These are phyloP conservation scores for Drosophila melanocephala DNA, from an alignment of 2,888 invertebrate genomes.

Conservation along the genomic window DNA sequence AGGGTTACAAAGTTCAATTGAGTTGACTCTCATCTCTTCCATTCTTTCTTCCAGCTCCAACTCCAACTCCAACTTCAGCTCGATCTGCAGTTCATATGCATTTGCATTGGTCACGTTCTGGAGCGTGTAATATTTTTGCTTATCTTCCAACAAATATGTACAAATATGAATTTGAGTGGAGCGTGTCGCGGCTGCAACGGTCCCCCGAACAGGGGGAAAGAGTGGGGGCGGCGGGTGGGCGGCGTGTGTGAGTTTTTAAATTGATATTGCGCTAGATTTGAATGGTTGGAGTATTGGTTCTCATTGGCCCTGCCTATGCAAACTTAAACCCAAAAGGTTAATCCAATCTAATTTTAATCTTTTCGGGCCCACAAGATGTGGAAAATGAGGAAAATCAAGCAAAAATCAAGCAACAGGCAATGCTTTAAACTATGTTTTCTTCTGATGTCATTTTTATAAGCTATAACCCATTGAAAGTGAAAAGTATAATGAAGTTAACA, in stretches of 20 bases:
- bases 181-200: slow-evolving; percentile 8
- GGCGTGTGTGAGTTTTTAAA: slow-evolving; percentile 27
- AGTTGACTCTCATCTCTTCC: slow-evolving; percentile 68
- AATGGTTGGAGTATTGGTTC: neutral
- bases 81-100: slow-evolving; percentile 69
- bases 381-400: neutral
- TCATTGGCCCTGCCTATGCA: neutral
- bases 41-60: slow-evolving; percentile 14
- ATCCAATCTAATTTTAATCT: neutral
- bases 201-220: neutral
- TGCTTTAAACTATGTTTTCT: neutral
- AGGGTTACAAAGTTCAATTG: slow-evolving; percentile 77
- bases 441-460: neutral
- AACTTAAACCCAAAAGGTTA: neutral
- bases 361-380: neutral
- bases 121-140: slow-evolving; percentile 80
- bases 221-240: fast-evolving
- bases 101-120: slow-evolving; percentile 80
- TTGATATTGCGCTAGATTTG: slow-evolving; percentile 15
- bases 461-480: neutral
- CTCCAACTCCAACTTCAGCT: slow-evolving; percentile 1
- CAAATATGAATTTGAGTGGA: slow-evolving; percentile 75
- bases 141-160: slow-evolving; percentile 76
- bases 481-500: neutral
- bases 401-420: neutral